Conservation (phyloP, 2,888 invertebrate genomes). For the Tanaodytes sp. region DNA sequence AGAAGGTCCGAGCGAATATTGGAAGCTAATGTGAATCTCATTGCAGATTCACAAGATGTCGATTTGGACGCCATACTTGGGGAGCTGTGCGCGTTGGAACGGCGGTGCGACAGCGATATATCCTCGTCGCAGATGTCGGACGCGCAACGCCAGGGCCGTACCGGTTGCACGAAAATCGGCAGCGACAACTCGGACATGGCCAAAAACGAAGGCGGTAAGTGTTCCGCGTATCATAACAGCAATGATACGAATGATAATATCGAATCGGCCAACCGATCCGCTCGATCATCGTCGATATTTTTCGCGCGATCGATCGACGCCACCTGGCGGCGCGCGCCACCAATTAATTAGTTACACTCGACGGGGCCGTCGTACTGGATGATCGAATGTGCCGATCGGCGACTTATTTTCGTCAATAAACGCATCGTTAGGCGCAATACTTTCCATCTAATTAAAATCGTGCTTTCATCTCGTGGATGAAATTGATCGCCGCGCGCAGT, state of each 20-base stretch:
- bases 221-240: neutral
- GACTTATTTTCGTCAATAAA: too few relatives aligned
- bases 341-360: neutral
- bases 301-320: too few relatives aligned
- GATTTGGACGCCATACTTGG: slow-evolving; percentile 97
- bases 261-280: slow-evolving; percentile 6
- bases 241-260: slow-evolving; percentile 7
- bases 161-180: slow-evolving; percentile 66
- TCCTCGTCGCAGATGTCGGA: slow-evolving; percentile 68
- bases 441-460: neutral
- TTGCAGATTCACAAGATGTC: slow-evolving; percentile 91
- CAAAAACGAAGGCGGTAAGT: slow-evolving; percentile 57
- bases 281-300: too few relatives aligned
- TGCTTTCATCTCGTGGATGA: neutral
- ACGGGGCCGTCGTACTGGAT: too few relatives aligned
- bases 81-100: slow-evolving; percentile 93
- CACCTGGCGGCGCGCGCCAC: neutral
- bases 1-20: too few relatives aligned
- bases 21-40: too few relatives aligned
- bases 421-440: too few relatives aligned
- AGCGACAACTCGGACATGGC: slow-evolving; percentile 61
- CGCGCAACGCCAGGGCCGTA: slow-evolving; percentile 67
- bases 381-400: too few relatives aligned
- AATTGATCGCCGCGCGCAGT: neutral
- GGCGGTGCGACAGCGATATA: slow-evolving; percentile 75